These are phyloP conservation scores for Caprella mutica DNA, from an alignment of 2,888 invertebrate genomes.

Conservation along the genomic window DNA sequence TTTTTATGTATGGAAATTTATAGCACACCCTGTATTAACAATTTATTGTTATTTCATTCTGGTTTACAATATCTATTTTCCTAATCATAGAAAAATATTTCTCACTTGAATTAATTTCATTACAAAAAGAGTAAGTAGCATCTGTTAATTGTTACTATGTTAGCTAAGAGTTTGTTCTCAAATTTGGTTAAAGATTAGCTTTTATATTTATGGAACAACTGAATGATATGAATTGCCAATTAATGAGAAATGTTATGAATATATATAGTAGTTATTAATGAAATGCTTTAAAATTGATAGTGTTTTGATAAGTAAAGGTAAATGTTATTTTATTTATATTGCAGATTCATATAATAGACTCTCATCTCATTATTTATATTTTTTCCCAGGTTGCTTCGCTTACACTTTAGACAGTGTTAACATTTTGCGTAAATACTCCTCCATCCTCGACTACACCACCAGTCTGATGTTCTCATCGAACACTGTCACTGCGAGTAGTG, in stretches of 20 bases:
- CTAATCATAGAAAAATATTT: not conserved
- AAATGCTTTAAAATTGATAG: too few species aligned
- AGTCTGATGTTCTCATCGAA: slow-evolving; percentile 49
- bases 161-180: not conserved
- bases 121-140: not conserved
- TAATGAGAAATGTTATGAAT: too few species aligned
- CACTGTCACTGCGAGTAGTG: slow-evolving; percentile 21
- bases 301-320: too few species aligned
- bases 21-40: too few species aligned
- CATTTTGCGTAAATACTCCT: slow-evolving; percentile 71
- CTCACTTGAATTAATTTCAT: not conserved
- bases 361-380: too few species aligned
- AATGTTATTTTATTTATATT: too few species aligned
- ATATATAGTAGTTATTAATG: too few species aligned
- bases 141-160: not conserved
- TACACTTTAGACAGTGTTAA: slow-evolving; percentile 76
- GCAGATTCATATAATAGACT: too few species aligned
- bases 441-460: slow-evolving; percentile 68
- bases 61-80: not conserved
- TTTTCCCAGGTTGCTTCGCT: slow-evolving; percentile 60
- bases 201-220: too few species aligned
- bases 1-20: too few species aligned
- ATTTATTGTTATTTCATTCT: slow-evolving; percentile 6
- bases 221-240: too few species aligned
- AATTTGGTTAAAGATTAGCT: too few species aligned